phyloP scores from a whole-genome alignment of 2,888 invertebrate species.

The Diplazon laetatorius region DNA sequence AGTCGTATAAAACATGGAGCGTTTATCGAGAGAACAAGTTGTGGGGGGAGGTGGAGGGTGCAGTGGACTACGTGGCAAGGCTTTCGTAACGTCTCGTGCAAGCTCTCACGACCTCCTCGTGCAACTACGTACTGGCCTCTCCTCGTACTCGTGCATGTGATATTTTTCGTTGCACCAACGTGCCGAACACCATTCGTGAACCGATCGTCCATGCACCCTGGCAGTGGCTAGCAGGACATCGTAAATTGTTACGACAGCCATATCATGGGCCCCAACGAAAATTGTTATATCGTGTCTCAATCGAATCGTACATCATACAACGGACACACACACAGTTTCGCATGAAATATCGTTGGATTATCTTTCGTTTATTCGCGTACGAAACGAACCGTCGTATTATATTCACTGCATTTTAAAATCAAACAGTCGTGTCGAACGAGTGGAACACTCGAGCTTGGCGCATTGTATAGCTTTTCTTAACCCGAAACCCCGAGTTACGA shows the following conservation, averaged over 20 bases:
- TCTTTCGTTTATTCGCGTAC: not conserved
- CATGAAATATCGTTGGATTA: conserved; percentile 50
- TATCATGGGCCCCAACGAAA: conserved; percentile 47
- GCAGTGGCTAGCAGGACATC: conserved; percentile 35
- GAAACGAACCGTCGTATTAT: not conserved
- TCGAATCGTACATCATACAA: conserved; percentile 48
- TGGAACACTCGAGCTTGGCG: conserved; percentile 6
- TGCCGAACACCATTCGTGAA: conserved; percentile 26
- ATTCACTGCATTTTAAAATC: conserved; percentile 24
- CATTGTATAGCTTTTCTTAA: not conserved
- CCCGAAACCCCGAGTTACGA: no score
- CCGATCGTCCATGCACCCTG: conserved; percentile 13
- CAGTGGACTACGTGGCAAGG: conserved; percentile 1
- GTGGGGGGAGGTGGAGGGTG: no score
- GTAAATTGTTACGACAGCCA: conserved; percentile 59
- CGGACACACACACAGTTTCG: conserved; percentile 15
- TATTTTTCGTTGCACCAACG: conserved; percentile 10
- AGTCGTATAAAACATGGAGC: conserved; percentile 46
- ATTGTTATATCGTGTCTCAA: conserved; percentile 58
- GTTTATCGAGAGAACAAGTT: conserved; percentile 30
- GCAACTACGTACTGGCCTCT: conserved; percentile 6
- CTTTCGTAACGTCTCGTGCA: conserved; percentile 20
- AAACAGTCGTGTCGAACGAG: not conserved
- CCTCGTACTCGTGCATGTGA: conserved; percentile 1
- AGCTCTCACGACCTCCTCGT: conserved; percentile 37